phyloP scores from a whole-genome alignment of 2,888 invertebrate genomes.

The Stenoptilia bipunctidactyla region DNA sequence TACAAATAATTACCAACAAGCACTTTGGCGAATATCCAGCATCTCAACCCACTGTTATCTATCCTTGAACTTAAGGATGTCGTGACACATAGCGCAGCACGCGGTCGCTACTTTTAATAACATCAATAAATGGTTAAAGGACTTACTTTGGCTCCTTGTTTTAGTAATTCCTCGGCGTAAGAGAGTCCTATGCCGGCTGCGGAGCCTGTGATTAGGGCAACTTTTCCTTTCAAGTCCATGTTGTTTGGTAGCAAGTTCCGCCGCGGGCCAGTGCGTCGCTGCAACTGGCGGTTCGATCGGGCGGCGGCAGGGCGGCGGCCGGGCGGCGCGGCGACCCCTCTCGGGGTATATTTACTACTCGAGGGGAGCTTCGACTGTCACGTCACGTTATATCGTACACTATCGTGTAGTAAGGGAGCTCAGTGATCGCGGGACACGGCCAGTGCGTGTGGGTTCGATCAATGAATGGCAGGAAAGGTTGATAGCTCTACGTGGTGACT shows the following conservation, averaged over 20 bases:
- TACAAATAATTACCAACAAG: slow-evolving; percentile 3
- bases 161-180: slow-evolving; percentile 79
- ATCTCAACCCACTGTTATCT: slow-evolving; percentile 37
- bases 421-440: too few species aligned
- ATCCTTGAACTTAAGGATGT: slow-evolving; percentile 43
- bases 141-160: slow-evolving; percentile 80
- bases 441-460: too few species aligned
- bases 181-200: slow-evolving; percentile 80
- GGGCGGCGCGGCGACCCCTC: neutral
- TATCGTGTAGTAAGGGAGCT: too few species aligned
- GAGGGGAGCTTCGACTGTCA: too few species aligned
- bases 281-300: neutral
- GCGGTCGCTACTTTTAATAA: too few species aligned
- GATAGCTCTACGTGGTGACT: too few species aligned
- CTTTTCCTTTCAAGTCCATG: slow-evolving; percentile 82
- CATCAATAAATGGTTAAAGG: neutral
- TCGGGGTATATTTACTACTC: slow-evolving; percentile 2
- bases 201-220: slow-evolving; percentile 80
- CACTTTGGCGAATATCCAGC: slow-evolving; percentile 26
- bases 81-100: neutral
- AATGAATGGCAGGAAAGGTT: too few species aligned
- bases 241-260: slow-evolving; percentile 17
- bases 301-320: neutral
- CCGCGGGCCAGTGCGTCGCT: slow-evolving; percentile 1
- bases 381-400: too few species aligned